Percentiles rank a stretch among this genome's conserved stretches.
These are phyloP conservation scores for Willowsia nigromaculata DNA, from an alignment of 2,888 invertebrate genomes.

Conservation along the genomic window DNA sequence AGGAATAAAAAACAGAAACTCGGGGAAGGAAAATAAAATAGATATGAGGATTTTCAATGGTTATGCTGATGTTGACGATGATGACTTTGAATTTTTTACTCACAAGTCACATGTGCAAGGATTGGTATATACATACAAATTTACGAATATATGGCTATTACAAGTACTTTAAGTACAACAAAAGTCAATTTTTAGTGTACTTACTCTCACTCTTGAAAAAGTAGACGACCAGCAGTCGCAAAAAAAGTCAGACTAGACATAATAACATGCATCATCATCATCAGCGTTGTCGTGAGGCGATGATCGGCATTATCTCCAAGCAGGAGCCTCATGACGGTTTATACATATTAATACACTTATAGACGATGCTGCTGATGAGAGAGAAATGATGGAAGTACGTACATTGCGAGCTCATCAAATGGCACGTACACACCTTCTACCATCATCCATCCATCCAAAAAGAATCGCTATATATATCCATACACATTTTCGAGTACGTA, in stretches of 20 bases:
- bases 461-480: background rate
- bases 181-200: constrained; percentile 17
- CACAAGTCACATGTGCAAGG: too few species aligned
- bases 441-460: constrained; percentile 21
- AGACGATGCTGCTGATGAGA: constrained; percentile 13
- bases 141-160: too few species aligned
- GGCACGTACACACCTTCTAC: constrained; percentile 72
- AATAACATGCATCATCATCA: constrained; percentile 49
- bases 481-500: background rate
- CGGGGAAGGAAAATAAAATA: background rate
- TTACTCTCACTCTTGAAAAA: constrained; percentile 40
- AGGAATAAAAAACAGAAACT: background rate
- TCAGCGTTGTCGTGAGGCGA: constrained; percentile 21
- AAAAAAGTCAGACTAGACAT: constrained; percentile 50
- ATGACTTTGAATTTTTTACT: constrained; percentile 51
- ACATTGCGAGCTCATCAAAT: constrained; percentile 49
- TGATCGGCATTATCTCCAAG: background rate
- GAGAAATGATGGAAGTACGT: constrained; percentile 34
- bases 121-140: background rate
- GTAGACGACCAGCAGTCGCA: constrained; percentile 44
- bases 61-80: constrained; percentile 18
- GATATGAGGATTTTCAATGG: constrained; percentile 10
- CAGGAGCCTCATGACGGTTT: constrained; percentile 19
- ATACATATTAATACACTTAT: background rate
- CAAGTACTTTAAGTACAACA: constrained; percentile 18